These are phyloP conservation scores for Erythrocebus patas DNA, from an alignment of 2,113 vertebrate genomes.

Conservation along the genomic window DNA sequence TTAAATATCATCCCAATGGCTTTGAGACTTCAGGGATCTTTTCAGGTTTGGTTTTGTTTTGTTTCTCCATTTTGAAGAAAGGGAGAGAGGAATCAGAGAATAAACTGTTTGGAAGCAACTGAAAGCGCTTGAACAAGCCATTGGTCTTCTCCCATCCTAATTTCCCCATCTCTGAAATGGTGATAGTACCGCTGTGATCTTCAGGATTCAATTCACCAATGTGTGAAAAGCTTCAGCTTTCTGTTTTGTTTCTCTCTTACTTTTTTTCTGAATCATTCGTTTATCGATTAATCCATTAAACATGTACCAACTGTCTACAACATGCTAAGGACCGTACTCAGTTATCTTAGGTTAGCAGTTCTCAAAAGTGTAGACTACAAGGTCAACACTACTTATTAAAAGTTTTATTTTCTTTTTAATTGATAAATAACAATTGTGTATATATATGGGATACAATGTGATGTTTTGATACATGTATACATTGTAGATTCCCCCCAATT, in stretches of 20 bases:
- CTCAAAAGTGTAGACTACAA: background rate
- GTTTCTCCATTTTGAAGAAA: background rate
- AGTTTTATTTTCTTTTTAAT: background rate
- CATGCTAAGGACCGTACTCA: background rate
- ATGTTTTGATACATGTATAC: background rate
- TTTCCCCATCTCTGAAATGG: background rate
- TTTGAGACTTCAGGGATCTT: background rate
- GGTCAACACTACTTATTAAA: background rate
- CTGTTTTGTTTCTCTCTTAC: background rate
- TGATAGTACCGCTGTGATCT: accelerated
- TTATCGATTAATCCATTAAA: background rate
- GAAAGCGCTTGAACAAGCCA: background rate
- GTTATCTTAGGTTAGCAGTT: background rate
- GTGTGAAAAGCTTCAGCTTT: background rate
- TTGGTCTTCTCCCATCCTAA: background rate
- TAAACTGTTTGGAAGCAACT: background rate
- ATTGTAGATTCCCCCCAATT: background rate
- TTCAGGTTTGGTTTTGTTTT: background rate
- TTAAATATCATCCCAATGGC: background rate
- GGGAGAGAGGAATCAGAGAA: background rate
- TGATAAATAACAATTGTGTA: background rate
- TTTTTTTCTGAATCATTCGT: background rate
- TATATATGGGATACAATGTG: background rate
- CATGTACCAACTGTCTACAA: background rate
- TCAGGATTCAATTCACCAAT: background rate